Percentiles rank a stretch among this genome's conserved stretches.
Evolutionary conservation across 2,888 invertebrate genomes (phyloP).

Genomic region (Erebia epiphron): DNA sequence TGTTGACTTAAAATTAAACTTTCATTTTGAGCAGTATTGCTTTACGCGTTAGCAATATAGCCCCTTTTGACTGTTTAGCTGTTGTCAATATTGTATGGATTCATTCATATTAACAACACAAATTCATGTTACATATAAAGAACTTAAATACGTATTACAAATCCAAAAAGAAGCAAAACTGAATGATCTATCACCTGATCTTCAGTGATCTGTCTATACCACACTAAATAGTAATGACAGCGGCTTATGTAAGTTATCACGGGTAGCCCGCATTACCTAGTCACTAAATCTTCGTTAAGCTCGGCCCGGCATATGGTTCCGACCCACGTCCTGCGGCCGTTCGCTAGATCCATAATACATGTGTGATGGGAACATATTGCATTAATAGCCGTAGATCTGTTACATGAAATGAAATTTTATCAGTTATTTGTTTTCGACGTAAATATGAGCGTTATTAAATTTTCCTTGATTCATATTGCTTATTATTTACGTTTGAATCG

Average conservation of each 20-base stretch:
- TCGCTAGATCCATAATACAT: constrained; percentile 31
- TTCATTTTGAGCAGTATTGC: no score
- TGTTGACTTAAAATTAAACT: no score
- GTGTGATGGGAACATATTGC: constrained; percentile 36
- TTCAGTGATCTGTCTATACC: neutral
- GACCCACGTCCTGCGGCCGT: constrained; percentile 36
- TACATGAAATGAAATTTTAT: constrained; percentile 24
- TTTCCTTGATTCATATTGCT: constrained; percentile 8
- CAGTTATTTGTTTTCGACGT: constrained; percentile 19
- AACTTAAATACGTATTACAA: neutral
- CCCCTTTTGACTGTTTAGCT: no score
- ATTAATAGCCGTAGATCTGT: constrained; percentile 26
- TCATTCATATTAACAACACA: neutral
- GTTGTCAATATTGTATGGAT: neutral
- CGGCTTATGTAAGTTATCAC: constrained; percentile 22
- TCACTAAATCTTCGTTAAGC: constrained; percentile 71
- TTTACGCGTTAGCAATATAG: no score
- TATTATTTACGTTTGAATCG: constrained; percentile 4
- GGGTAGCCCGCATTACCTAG: constrained; percentile 43
- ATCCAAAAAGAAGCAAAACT: neutral
- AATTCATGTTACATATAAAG: neutral
- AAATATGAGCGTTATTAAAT: constrained; percentile 7
- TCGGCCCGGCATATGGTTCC: constrained; percentile 53
- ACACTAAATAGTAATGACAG: constrained; percentile 3
- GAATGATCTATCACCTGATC: neutral